Evolutionary conservation across 2,113 vertebrate species (phyloP).

Genomic region (Passerina amoena): DNA sequence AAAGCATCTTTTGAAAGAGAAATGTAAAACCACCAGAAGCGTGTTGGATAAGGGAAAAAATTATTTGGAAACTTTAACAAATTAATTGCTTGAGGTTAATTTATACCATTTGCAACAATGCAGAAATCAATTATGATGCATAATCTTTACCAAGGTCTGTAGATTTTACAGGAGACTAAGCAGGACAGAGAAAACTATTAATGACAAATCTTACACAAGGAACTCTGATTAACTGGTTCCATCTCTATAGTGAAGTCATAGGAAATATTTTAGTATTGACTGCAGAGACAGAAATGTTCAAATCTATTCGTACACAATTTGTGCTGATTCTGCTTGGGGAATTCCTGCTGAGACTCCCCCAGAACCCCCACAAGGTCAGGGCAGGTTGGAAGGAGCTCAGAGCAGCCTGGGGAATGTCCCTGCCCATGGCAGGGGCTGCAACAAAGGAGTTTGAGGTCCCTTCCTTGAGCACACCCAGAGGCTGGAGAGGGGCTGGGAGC

Average conservation of each 20-base stretch:
- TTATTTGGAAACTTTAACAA: background rate
- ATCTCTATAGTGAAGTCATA: background rate
- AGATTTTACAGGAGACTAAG: background rate
- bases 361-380: background rate
- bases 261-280: background rate
- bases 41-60: background rate
- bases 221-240: background rate
- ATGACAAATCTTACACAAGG: background rate
- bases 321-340: background rate
- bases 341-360: background rate
- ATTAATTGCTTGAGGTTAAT: background rate
- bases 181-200: background rate
- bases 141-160: background rate
- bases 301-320: background rate
- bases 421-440: background rate
- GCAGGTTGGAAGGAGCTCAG: background rate
- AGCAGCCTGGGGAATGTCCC: background rate
- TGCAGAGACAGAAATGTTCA: background rate
- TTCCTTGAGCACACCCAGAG: background rate
- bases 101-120: background rate
- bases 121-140: background rate
- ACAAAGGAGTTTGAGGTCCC: too few relatives aligned
- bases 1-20: background rate
- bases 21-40: background rate
- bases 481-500: too few relatives aligned